Conservation (phyloP, 2,113 vertebrate genomes). For the Sakesphorus luctuosus region DNA sequence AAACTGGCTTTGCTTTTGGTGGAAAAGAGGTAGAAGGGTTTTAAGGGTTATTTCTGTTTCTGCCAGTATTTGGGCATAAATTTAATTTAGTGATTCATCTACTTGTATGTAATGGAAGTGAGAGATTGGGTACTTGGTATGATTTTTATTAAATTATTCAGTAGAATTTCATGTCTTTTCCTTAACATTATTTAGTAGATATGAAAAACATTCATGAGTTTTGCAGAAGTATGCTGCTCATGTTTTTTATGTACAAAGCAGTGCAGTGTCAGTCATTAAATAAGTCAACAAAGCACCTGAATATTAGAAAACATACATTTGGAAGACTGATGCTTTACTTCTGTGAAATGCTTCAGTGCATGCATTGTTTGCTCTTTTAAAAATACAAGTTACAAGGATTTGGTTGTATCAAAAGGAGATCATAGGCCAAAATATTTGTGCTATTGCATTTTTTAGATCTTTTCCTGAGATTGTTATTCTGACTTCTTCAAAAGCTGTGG, state of each 20-base stretch:
- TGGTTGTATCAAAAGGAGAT: not conserved
- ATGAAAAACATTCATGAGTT: not conserved
- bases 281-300: not conserved
- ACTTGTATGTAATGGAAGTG: not conserved
- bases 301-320: not conserved
- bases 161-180: not conserved
- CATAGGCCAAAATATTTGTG: not conserved
- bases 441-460: not conserved
- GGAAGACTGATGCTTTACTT: not conserved
- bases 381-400: not conserved
- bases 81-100: not conserved
- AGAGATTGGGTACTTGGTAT: not conserved
- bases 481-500: not conserved
- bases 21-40: not conserved
- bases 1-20: not conserved
- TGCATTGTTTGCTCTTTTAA: not conserved
- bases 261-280: not conserved
- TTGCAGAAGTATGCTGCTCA: not conserved
- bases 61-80: not conserved
- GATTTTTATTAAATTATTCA: conserved; percentile 17
- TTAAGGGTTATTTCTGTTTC: not conserved
- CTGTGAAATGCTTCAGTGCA: not conserved
- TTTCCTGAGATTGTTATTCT: not conserved
- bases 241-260: not conserved
- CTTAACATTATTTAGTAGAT: not conserved